Evolutionary conservation across 2,888 invertebrate genomes (phyloP).

Genomic region (Chouioia cunea): DNA sequence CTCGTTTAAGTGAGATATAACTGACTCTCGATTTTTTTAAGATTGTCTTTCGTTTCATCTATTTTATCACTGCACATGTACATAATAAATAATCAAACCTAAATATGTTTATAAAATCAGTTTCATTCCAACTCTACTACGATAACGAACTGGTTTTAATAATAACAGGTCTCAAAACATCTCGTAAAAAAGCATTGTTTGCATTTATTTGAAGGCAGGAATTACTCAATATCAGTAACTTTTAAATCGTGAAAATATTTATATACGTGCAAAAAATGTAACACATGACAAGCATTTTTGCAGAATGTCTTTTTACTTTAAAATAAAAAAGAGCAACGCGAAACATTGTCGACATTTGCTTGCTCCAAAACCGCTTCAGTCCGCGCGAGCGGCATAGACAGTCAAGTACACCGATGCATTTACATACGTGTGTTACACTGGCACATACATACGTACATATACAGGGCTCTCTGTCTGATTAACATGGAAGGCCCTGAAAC

Average conservation of each 20-base stretch:
- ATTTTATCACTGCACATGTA: constrained; percentile 16
- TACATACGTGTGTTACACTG: constrained; percentile 27
- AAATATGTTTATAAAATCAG: constrained; percentile 25
- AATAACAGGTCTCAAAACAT: constrained; percentile 33
- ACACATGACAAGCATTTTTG: no score
- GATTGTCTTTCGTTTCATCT: constrained; percentile 26
- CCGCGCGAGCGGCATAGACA: neutral
- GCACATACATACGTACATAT: constrained; percentile 37
- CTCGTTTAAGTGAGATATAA: constrained; percentile 4
- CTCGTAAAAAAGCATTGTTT: constrained; percentile 22
- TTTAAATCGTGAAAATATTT: no score
- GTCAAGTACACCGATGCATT: constrained; percentile 24
- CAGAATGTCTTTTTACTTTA: no score
- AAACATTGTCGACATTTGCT: neutral
- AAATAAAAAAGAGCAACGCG: constrained; percentile 15
- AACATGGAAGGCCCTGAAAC: constrained; percentile 63
- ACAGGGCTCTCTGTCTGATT: constrained; percentile 55
- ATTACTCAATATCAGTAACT: no score
- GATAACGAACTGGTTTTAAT: constrained; percentile 38
- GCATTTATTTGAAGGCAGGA: no score
- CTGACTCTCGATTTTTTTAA: neutral
- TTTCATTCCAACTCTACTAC: constrained; percentile 32
- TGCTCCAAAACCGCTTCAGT: constrained; percentile 17
- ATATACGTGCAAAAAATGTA: no score
- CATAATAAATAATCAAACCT: constrained; percentile 38